phyloP scores from a whole-genome alignment of 2,888 invertebrate species.

The Pogonocherus hispidulus region DNA sequence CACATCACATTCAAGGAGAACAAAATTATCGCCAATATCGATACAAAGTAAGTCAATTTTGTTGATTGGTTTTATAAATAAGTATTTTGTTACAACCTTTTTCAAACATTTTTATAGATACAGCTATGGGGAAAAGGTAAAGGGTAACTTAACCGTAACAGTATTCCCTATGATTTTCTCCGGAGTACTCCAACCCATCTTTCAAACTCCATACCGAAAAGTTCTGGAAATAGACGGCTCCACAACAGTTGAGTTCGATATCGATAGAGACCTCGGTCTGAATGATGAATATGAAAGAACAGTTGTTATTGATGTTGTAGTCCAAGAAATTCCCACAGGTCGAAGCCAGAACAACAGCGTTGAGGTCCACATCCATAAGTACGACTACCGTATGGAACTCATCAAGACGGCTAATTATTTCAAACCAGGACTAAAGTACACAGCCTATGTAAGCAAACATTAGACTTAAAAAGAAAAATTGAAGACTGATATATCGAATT shows the following conservation, averaged over 20 bases:
- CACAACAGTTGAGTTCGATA: slow-evolving; percentile 81
- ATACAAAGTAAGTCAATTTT: slow-evolving; percentile 79
- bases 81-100: too few species aligned
- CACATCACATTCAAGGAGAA: slow-evolving; percentile 87
- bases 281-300: slow-evolving; percentile 85
- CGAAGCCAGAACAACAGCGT: slow-evolving; percentile 85
- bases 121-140: slow-evolving; percentile 82
- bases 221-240: slow-evolving; percentile 76
- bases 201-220: slow-evolving; percentile 79
- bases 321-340: slow-evolving; percentile 91
- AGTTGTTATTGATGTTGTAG: slow-evolving; percentile 87
- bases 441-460: slow-evolving; percentile 78
- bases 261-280: slow-evolving; percentile 81
- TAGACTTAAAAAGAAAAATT: too few species aligned
- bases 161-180: slow-evolving; percentile 88
- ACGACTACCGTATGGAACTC: slow-evolving; percentile 82
- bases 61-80: too few species aligned
- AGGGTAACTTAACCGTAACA: slow-evolving; percentile 87
- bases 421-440: slow-evolving; percentile 89
- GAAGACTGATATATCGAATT: too few species aligned
- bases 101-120: slow-evolving; percentile 14
- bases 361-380: slow-evolving; percentile 82
- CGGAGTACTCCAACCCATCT: slow-evolving; percentile 83
- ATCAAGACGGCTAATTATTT: slow-evolving; percentile 88
- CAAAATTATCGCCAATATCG: slow-evolving; percentile 82